Evolutionary conservation across 1,140 invertebrate species (phyloP).

Genomic region (Chrysoperla carnea): DNA sequence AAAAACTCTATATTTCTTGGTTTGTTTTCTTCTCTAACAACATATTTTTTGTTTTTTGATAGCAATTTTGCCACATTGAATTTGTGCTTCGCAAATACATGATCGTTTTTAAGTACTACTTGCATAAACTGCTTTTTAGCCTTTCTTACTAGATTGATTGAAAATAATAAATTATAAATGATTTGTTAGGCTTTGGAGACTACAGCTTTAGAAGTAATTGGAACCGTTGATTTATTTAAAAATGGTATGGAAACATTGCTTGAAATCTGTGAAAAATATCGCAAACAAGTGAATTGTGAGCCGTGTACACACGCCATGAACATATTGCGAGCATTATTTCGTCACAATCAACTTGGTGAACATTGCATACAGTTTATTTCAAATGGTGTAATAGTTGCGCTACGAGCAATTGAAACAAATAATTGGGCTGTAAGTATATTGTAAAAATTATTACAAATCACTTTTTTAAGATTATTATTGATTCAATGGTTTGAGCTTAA

Average conservation of each 20-base stretch:
- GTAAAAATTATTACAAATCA: constrained; percentile 4
- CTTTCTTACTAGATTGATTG: too few relatives aligned
- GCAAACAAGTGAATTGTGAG: constrained; percentile 14
- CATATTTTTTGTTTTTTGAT: too few relatives aligned
- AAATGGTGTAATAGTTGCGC: constrained; percentile 49
- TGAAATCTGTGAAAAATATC: constrained; percentile 18
- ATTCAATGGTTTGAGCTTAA: too few relatives aligned
- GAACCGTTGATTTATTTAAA: constrained; percentile 34
- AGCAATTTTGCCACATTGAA: too few relatives aligned
- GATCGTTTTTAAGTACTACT: too few relatives aligned
- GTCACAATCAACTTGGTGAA: constrained; percentile 57
- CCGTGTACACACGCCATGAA: constrained; percentile 67
- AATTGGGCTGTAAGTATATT: constrained; percentile 55
- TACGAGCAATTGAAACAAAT: constrained; percentile 51
- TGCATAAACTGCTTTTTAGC: too few relatives aligned
- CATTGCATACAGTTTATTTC: constrained; percentile 51
- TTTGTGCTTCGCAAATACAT: too few relatives aligned
- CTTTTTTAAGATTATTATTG: too few relatives aligned
- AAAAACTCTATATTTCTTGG: too few relatives aligned
- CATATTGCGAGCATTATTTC: constrained; percentile 63
- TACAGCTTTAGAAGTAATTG: constrained; percentile 40
- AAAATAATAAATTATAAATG: too few relatives aligned
- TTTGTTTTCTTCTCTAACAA: too few relatives aligned
- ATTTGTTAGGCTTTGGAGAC: constrained; percentile 44
- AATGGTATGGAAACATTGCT: constrained; percentile 39